Base-by-base conservation (phyloP, 2,113 vertebrate species). In the Dascyllus trimaculatus region DNA sequence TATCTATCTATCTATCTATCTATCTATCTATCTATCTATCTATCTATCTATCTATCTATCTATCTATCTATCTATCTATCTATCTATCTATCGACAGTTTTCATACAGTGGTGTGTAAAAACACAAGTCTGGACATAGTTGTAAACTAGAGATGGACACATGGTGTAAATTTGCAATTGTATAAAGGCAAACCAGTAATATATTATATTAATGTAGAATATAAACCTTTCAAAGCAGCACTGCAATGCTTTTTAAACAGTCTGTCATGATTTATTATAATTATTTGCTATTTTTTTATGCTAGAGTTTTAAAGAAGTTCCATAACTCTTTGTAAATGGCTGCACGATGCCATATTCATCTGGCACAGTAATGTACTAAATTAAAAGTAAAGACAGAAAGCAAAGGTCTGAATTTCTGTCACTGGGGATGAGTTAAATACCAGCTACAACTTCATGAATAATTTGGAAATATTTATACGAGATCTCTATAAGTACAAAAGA, bases 81-180 rank as follows among this genome's bases (percentile, higher is more conserved):
- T 26, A 22, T 66, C 48, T 62, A 25, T 68, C 51, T 64, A 35
- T 78, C 75, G 56, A 14, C 18, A 17, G 45, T 6, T 67, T 63
- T 58, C 51, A 64, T 64, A 67, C 73, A 81, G 85, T 65, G 68
- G 71, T 60, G 56, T 85, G 78, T 80, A 43, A 82, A 63, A 78
- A 65, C 78, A 80, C 45, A 29, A 48, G 59, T 79, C 67, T 85
- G 75, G 85, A 85, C 40, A 61, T 84, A 82, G 70, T 40, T 86
- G 85, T 86, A 66, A 65, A 87, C 78, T 76, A 85, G 86, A 18
- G 49, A 62, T 66, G 66, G 71, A 75, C 74, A 89, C 52, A 18
- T 74, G 59, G 81, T 90, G 90, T 89, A 86, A 43, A 90, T 90
- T 74, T 81, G 66, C 58, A 73, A 58, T 78, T 90, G 81, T 86